phyloP scores from a whole-genome alignment of 35 echinoderm and acorn worm species.

The Acanthaster planci region DNA sequence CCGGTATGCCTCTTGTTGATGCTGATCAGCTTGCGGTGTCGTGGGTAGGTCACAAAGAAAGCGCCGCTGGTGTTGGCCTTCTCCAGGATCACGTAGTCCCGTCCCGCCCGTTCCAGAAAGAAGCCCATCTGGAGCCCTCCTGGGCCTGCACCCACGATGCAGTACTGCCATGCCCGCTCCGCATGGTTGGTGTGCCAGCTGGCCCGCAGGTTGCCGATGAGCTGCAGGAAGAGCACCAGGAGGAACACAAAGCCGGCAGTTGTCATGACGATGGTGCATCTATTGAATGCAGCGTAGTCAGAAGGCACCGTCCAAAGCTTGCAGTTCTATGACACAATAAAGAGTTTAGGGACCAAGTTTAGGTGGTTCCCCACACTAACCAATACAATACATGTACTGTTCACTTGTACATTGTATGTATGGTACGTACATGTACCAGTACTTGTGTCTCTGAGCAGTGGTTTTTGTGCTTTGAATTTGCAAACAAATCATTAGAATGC shows the following conservation, averaged over 20 bases:
- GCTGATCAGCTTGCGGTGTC: constrained; percentile 90
- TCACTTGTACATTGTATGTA: too few relatives aligned
- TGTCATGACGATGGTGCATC: background rate
- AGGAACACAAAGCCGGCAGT: background rate
- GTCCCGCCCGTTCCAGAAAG: constrained; percentile 71
- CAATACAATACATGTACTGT: too few relatives aligned
- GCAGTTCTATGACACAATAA: background rate
- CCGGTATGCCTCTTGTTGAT: constrained; percentile 96
- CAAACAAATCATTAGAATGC: too few relatives aligned
- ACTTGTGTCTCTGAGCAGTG: too few relatives aligned
- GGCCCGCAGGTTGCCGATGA: background rate
- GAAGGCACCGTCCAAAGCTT: constrained; percentile 2
- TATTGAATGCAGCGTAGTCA: background rate
- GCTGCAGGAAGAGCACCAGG: background rate
- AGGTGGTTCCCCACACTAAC: too few relatives aligned
- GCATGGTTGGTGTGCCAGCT: background rate
- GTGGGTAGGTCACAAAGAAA: constrained; percentile 80
- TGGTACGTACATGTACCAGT: too few relatives aligned
- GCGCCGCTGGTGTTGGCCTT: constrained; percentile 72
- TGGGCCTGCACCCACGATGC: constrained; percentile 87
- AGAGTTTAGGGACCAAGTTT: too few relatives aligned
- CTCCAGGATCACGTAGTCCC: constrained; percentile 91
- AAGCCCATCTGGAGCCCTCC: constrained; percentile 95
- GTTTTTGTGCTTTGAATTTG: too few relatives aligned
- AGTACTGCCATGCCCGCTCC: constrained; percentile 41